Evolutionary conservation across 2,113 vertebrate genomes (phyloP), one percentile per base, ranked within the genome.

Genomic region (Melanotaenia duboulayi): DNA sequence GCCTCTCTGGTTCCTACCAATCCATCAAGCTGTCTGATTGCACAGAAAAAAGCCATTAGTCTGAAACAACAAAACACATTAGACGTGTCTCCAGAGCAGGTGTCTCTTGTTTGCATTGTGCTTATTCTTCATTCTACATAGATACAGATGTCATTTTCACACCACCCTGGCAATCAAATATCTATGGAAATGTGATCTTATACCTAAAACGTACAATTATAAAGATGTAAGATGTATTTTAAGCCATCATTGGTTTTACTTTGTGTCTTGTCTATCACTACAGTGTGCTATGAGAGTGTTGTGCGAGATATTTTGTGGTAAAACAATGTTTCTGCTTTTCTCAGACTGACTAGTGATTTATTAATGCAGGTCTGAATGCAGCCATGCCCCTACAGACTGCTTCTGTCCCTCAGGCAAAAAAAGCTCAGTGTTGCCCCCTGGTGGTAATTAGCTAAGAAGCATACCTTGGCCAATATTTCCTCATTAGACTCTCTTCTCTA

Each of bases 321-420:
- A 74, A 66, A 80, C 65, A 71, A 76, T 39, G 37, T 75, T 68
- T 82, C 61, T 44, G 39, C 87, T 82, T 81, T 71, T 71, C 76
- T 86, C 42, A 61, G 60, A 77, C 74, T 69, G 66, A 72, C 69
- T 74, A 4, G 83, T 92, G 90, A 93, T 92, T 91, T 91, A 93
- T 93, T 91, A 90, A 89, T 92, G 91, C 91, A 93, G 92, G 78
- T 85, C 81, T 87, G 80, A 59, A 64, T 89, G 89, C 84, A 82
- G 86, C 77, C 81, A 35, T 87, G 74, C 74, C 83, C 83, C 81
- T 81, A 69, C 80, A 91, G 83, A 87, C 77, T 62, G 44, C 44
- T 35, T 59, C 25, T 42, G 52, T 79, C 78, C 81, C 75, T 70
- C 74, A 65, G 81, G 79, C 76, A 64, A 37, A 35, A n/a, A 58